Percentiles rank a stretch among this genome's conserved stretches.
These are phyloP conservation scores for Phaethornis superciliosus DNA, from an alignment of 2,113 vertebrate species.

Conservation along the genomic window DNA sequence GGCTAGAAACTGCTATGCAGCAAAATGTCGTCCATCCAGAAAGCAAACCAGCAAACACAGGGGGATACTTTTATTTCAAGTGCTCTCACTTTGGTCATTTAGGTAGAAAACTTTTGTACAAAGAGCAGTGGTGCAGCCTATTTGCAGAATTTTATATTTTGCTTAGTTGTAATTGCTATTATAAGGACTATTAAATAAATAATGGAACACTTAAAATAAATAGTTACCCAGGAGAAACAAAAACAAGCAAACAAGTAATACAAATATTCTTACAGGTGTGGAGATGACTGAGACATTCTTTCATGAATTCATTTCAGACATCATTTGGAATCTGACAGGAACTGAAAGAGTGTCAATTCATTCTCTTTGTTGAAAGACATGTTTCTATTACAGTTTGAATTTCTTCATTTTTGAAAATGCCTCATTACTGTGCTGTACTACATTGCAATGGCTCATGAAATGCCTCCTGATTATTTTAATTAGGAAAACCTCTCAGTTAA, in stretches of 20 bases:
- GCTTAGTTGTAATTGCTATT: neutral
- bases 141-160: neutral
- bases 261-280: neutral
- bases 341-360: conserved; percentile 17
- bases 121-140: neutral
- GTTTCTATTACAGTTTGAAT: neutral
- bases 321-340: neutral
- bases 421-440: neutral
- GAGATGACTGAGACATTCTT: conserved; percentile 15
- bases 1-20: neutral
- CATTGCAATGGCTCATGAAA: neutral
- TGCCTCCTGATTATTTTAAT: neutral
- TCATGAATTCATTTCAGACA: conserved; percentile 11
- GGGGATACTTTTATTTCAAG: conserved; percentile 30
- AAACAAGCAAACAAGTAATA: neutral
- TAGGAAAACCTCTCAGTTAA: neutral
- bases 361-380: neutral
- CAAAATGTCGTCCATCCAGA: neutral
- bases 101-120: neutral
- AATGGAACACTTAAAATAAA: conserved; percentile 6
- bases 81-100: neutral
- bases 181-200: neutral
- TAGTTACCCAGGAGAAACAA: neutral
- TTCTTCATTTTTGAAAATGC: neutral
- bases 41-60: conserved; percentile 27